Percentiles rank a stretch among this genome's conserved stretches.
Conservation (phyloP, 2,797 vertebrate species). For the Sebastes wilsoni region DNA sequence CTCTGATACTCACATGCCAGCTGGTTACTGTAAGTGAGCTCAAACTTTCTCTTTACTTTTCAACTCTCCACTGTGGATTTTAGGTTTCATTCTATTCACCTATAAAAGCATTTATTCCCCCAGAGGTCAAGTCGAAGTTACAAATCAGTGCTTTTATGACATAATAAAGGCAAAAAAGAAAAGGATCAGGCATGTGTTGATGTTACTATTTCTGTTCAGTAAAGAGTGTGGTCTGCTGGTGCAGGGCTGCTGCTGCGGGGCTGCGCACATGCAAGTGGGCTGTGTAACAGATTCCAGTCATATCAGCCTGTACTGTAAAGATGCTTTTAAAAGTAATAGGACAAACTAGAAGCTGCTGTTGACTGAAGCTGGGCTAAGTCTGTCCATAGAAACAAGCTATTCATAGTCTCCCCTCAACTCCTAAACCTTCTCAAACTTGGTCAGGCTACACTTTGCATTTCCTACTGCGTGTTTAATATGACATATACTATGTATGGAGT, state of each 20-base stretch:
- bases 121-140: conserved; percentile 1
- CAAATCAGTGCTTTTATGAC: conserved; percentile 11
- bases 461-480: neutral
- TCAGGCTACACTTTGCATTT: neutral
- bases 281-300: conserved; percentile 27
- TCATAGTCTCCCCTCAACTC: conserved; percentile 77
- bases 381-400: conserved; percentile 84
- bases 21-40: conserved; percentile 78
- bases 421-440: conserved; percentile 55
- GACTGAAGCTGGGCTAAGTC: conserved; percentile 77
- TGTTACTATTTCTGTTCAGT: conserved; percentile 31
- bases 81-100: neutral
- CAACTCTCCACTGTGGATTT: neutral
- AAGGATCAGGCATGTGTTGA: conserved; percentile 6
- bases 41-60: conserved; percentile 19
- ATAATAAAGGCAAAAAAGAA: conserved; percentile 14
- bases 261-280: conserved; percentile 41
- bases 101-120: neutral
- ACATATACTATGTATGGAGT: neutral
- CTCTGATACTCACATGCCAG: conserved; percentile 74
- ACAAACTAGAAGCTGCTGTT: conserved; percentile 60
- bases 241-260: neutral
- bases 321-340: conserved; percentile 65
- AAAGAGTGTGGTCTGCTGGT: conserved; percentile 7
- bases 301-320: conserved; percentile 28